Percentiles rank a stretch among this genome's conserved stretches.
Conservation (phyloP, 2,113 vertebrate genomes). For the Platichthys flesus region DNA sequence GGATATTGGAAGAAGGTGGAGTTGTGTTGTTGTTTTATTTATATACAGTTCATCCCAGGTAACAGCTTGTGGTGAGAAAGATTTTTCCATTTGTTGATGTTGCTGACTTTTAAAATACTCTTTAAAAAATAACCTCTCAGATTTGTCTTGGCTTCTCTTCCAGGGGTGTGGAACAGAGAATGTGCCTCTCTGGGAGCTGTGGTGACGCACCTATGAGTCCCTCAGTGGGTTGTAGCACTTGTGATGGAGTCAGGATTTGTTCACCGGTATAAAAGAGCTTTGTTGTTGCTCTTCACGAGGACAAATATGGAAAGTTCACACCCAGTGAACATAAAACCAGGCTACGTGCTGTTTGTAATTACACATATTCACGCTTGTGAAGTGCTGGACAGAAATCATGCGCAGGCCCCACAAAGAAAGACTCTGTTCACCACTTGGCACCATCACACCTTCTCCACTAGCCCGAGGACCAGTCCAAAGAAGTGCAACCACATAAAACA, state of each 20-base stretch:
- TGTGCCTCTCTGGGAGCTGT: not conserved
- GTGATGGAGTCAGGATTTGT: conserved; percentile 18
- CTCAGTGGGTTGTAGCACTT: not conserved
- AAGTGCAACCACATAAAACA: conserved; percentile 42
- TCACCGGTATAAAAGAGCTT: not conserved
- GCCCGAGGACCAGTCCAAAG: conserved; percentile 20
- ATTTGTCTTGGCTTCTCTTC: conserved; percentile 7
- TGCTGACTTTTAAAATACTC: not conserved
- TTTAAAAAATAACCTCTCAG: not conserved
- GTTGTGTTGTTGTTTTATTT: not conserved
- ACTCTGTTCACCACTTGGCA: conserved; percentile 63
- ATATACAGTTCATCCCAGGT: not conserved
- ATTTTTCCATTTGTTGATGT: not conserved
- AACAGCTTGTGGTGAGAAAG: not conserved
- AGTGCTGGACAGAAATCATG: conserved; percentile 25
- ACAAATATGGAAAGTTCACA: conserved; percentile 41
- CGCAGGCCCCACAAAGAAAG: conserved; percentile 51
- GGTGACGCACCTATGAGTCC: conserved; percentile 6
- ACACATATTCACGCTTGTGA: conserved; percentile 3
- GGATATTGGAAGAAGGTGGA: too few relatives aligned
- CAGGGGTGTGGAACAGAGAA: not conserved
- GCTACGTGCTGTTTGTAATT: conserved; percentile 34
- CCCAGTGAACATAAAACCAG: conserved; percentile 15
- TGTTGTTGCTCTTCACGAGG: conserved; percentile 3
- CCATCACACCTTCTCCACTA: conserved; percentile 4